These are phyloP conservation scores for Lepidotrigona ventralis DNA, from an alignment of 1,140 invertebrate species.

Conservation along the genomic window DNA sequence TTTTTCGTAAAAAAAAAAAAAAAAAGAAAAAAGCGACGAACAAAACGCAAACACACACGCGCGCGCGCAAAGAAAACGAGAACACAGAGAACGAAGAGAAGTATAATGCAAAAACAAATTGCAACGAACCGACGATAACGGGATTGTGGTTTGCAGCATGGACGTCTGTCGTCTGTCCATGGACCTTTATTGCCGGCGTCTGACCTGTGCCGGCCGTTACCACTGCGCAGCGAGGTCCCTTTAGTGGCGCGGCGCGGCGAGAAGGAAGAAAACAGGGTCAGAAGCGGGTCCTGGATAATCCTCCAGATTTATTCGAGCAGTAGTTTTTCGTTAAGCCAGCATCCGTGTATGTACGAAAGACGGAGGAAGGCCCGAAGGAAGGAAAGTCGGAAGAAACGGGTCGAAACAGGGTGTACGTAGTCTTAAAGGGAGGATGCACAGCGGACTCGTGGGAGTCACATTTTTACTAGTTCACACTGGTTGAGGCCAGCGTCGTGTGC, in stretches of 20 bases:
- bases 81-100: not conserved
- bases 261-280: not conserved
- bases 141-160: constrained; percentile 9
- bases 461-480: constrained; percentile 49
- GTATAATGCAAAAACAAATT: not conserved
- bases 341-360: constrained; percentile 2
- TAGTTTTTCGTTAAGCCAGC: constrained; percentile 60
- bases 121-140: not conserved
- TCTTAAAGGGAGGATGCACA: constrained; percentile 51
- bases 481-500: not conserved
- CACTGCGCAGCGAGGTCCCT: constrained; percentile 1
- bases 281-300: constrained; percentile 53
- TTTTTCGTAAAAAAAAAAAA: not conserved
- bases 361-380: too few species aligned
- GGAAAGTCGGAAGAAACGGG: too few species aligned
- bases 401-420: not conserved
- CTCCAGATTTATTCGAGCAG: constrained; percentile 57
- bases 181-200: constrained; percentile 6
- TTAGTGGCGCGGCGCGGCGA: not conserved
- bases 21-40: not conserved
- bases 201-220: constrained; percentile 12
- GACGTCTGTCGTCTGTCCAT: not conserved
- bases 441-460: constrained; percentile 57
- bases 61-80: too few species aligned
- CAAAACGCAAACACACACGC: too few species aligned